Base-by-base conservation (phyloP, 2,113 vertebrate genomes). In the Pardalotus punctatus region DNA sequence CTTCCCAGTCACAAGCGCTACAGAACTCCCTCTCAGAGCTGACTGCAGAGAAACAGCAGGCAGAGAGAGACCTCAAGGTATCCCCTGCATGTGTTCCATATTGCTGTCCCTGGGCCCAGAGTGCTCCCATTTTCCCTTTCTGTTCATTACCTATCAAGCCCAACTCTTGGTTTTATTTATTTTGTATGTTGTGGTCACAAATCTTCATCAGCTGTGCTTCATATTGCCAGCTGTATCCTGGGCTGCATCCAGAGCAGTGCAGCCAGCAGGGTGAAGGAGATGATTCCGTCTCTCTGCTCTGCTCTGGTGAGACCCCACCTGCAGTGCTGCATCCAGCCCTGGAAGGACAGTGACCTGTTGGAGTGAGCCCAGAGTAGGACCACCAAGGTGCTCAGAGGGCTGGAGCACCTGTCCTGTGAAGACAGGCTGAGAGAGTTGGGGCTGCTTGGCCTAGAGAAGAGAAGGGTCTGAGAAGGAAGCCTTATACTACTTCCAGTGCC, bases 31-130 rank as follows among this genome's bases (percentile, higher is more conserved):
- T 99, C 51, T 98, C 96, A 7, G 99, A 99, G 97, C 98, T 99
- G 96, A 98, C 98, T 0, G 98, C 97, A 0, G 99, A 99, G 98
- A 99, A 99, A 86, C 98, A 98, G 96, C 98, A 99, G 97, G 98
- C 99, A 0, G 99, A 99, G 96, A 98, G 96, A 29, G 99, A 99
- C 95, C 99, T 99, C 77, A 99, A 99, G 99, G 99, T 99, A 96
- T 20, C 36, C n/a, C n/a, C 35, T 54, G 36, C 3, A 4, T 42
- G 3, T 15, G 11, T 81, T 9, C 2, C 5, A 3, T 23, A 10
- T 23, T 70, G 48, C 43, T 72, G n/a, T 67, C 25, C 40, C 58
- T 42, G 16, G 29, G 25, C 50, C 12, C 61, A 27, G 21, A 56
- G n/a, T 36, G 51, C 13, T 80, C 27, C 60, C 16, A 2, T 35